Percentiles rank a stretch among this genome's conserved stretches.
Conservation (phyloP, 2,113 vertebrate genomes). For the Labrus mixtus region DNA sequence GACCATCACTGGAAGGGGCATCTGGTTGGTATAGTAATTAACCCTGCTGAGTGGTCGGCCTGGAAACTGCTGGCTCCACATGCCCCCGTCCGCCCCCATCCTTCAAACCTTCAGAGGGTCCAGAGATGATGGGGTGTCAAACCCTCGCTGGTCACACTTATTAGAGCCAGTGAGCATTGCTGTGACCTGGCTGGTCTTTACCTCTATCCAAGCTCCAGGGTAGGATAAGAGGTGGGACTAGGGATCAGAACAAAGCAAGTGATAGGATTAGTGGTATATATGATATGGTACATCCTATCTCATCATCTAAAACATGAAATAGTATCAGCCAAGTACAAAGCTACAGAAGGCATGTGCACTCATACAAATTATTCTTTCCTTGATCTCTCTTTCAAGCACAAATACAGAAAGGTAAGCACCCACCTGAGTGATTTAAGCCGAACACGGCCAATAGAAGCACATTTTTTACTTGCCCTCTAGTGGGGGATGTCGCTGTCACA, state of each 20-base stretch:
- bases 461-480: constrained; percentile 26
- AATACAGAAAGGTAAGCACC: constrained; percentile 43
- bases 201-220: constrained; percentile 21
- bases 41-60: constrained; percentile 66
- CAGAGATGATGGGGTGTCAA: constrained; percentile 68
- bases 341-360: constrained; percentile 18
- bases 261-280: constrained; percentile 33
- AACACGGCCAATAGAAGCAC: constrained; percentile 24
- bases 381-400: constrained; percentile 44
- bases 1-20: constrained; percentile 62
- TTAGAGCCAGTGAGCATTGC: constrained; percentile 53
- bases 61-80: constrained; percentile 66
- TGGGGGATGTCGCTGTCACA: constrained; percentile 52
- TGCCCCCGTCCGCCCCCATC: constrained; percentile 56
- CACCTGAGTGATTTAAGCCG: constrained; percentile 41
- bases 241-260: constrained; percentile 50
- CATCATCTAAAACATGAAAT: constrained; percentile 31
- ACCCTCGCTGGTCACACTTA: constrained; percentile 64
- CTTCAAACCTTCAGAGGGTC: constrained; percentile 54
- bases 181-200: constrained; percentile 54
- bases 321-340: constrained; percentile 22
- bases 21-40: constrained; percentile 74
- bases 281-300: constrained; percentile 28
- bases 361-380: constrained; percentile 41
- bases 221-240: neutral